Evolutionary conservation across 2,888 invertebrate species (phyloP).

Genomic region (Pyrrhia umbra): DNA sequence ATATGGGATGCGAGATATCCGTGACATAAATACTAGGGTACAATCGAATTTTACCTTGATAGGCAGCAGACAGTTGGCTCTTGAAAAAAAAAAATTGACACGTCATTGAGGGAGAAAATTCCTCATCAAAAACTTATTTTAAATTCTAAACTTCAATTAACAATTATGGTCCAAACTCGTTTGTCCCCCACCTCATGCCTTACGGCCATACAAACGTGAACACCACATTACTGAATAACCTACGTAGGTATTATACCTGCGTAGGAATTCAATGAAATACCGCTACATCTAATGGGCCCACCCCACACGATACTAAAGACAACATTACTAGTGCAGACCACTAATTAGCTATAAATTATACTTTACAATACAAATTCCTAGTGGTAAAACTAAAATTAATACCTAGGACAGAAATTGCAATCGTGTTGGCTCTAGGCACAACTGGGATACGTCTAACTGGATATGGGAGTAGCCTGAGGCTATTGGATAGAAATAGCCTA

Average conservation of each 20-base stretch:
- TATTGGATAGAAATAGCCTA: slow-evolving; percentile 17
- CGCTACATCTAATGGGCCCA: neutral
- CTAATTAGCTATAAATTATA: slow-evolving; percentile 24
- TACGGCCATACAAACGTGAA: slow-evolving; percentile 1
- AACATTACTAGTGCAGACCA: slow-evolving; percentile 14
- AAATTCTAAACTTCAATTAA: neutral
- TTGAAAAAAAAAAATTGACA: neutral
- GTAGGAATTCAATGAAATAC: slow-evolving; percentile 33
- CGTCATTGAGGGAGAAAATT: neutral
- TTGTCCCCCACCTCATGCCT: neutral
- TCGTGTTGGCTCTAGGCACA: slow-evolving; percentile 19
- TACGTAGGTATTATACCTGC: neutral
- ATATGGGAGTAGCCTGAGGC: slow-evolving; percentile 15
- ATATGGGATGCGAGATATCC: no score
- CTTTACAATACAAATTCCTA: neutral
- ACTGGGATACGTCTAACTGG: neutral
- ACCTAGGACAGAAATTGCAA: slow-evolving; percentile 12
- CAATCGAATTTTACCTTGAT: no score
- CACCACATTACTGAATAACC: neutral
- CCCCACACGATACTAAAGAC: neutral
- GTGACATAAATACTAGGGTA: no score
- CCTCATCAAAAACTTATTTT: neutral
- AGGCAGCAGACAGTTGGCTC: no score
- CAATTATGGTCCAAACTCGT: neutral
- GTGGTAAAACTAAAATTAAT: slow-evolving; percentile 21